Base-by-base conservation (phyloP, 2,113 vertebrate genomes). In the Melanerpes aurifrons region DNA sequence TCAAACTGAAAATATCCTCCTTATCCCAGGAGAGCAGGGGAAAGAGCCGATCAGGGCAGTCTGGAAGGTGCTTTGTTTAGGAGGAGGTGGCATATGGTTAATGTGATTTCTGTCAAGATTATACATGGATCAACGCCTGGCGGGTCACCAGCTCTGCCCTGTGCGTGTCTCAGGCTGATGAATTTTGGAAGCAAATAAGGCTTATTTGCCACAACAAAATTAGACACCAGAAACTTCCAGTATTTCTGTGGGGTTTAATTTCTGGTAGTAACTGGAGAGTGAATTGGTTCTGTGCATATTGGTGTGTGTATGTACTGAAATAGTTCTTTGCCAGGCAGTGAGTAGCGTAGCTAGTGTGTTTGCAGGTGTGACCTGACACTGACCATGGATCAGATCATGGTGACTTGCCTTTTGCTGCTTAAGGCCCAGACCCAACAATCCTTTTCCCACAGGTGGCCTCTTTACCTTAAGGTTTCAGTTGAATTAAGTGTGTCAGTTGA, bases 361-460 rank as follows among this genome's bases (percentile, higher is more conserved):
- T 24, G n/a, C 10, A 45, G 25, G 10, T 63, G 61, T 74, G 47
- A 63, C 26, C 31, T 21, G 13, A 13, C 15, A 8, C 19, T 22
- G 73, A 4, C 21, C 14, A 7, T 29, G 29, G 50, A 31, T 21
- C 24, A 72, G 15, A n/a, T 68, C 29, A 3, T 0, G 0, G 7
- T 70, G 9, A 26, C 9, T 43, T 48, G 17, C 17, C 48, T 88
- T 67, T 26, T 31, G 22, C 26, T 61, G 24, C 18, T 37, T 68
- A 14, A 11, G 8, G 17, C 17, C 37, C 57, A 48, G 31, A 64
- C 84, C 16, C 9, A 64, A 7, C 47, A 25, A 5, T 25, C 58
- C 24, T 69, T 37, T 24, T n/a, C 18, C 10, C 26, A 40, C 15
- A 16, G 20, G 18, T 53, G 26, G 2, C 26, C 12, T 73, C 28